phyloP scores from a whole-genome alignment of 2,888 invertebrate genomes.

The Baccha elongata region DNA sequence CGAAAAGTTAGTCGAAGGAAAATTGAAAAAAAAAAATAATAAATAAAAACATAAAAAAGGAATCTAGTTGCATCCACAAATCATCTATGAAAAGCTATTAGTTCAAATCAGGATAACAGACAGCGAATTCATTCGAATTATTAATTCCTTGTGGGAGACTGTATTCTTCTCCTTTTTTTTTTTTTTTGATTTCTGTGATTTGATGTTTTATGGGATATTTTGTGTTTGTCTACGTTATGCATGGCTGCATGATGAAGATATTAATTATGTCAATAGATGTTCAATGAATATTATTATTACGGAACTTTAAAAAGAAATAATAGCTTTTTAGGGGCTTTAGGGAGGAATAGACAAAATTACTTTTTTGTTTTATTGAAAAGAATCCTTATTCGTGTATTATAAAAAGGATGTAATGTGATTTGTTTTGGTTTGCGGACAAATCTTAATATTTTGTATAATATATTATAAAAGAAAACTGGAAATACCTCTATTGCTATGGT shows the following conservation, averaged over 20 bases:
- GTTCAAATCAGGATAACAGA: constrained; percentile 56
- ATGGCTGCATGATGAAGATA: background rate
- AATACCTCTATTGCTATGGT: too few species aligned
- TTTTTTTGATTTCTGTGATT: background rate
- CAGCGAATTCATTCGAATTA: constrained; percentile 61
- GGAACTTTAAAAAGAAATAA: background rate
- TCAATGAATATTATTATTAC: background rate
- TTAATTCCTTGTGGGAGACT: constrained; percentile 39
- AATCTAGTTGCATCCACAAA: constrained; percentile 48
- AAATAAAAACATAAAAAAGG: constrained; percentile 13
- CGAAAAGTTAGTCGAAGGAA: constrained; percentile 28
- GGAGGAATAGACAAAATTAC: too few species aligned
- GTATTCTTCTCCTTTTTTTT: background rate
- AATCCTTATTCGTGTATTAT: too few species aligned
- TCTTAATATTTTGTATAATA: too few species aligned
- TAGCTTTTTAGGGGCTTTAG: background rate
- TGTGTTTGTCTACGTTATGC: constrained; percentile 2
- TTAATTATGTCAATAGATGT: background rate
- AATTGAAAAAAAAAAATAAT: constrained; percentile 14
- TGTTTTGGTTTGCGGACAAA: too few species aligned
- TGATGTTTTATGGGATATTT: background rate
- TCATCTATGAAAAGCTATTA: constrained; percentile 61
- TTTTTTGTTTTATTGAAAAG: too few species aligned
- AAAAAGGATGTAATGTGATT: too few species aligned
- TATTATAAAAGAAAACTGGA: too few species aligned